Percentiles rank a stretch among this genome's conserved stretches.
Conservation (phyloP, 2,888 invertebrate genomes). For the Tinea pellionella region DNA sequence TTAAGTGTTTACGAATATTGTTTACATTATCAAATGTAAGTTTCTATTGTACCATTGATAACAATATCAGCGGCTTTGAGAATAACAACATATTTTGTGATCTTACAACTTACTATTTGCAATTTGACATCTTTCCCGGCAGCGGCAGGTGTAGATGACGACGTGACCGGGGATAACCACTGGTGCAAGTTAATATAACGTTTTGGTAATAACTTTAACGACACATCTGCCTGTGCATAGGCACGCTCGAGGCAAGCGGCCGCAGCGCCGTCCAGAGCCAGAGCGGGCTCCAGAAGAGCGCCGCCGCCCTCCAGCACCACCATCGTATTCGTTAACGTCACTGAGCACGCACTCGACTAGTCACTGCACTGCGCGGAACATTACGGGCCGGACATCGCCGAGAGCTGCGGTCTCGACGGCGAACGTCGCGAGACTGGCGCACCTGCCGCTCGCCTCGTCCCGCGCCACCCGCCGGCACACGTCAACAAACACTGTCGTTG, state of each 20-base stretch:
- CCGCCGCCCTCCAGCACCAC: slow-evolving; percentile 66
- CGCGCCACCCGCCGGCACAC: slow-evolving; percentile 34
- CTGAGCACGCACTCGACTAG: slow-evolving; percentile 30
- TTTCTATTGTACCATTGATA: no score
- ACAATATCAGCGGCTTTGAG: no score
- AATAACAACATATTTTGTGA: not conserved
- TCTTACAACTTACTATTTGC: slow-evolving; percentile 73
- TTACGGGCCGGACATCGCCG: slow-evolving; percentile 19
- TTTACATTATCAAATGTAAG: no score
- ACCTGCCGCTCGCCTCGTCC: slow-evolving; percentile 38
- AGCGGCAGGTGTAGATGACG: slow-evolving; percentile 54
- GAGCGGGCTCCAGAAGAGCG: slow-evolving; percentile 67
- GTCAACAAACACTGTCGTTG: slow-evolving; percentile 61
- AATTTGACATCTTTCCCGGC: slow-evolving; percentile 82
- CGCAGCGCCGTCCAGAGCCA: slow-evolving; percentile 78
- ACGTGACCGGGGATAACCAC: slow-evolving; percentile 85
- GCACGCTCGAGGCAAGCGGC: slow-evolving; percentile 80
- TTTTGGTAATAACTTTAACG: slow-evolving; percentile 91
- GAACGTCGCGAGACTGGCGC: slow-evolving; percentile 33
- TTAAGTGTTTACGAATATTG: no score
- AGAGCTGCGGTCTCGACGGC: slow-evolving; percentile 20
- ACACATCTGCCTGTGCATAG: slow-evolving; percentile 84
- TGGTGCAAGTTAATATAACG: slow-evolving; percentile 91
- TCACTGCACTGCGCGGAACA: slow-evolving; percentile 36
- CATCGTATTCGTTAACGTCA: slow-evolving; percentile 33